phyloP scores from a whole-genome alignment of 2,888 invertebrate species.

The Caenorhabditis wallacei region DNA sequence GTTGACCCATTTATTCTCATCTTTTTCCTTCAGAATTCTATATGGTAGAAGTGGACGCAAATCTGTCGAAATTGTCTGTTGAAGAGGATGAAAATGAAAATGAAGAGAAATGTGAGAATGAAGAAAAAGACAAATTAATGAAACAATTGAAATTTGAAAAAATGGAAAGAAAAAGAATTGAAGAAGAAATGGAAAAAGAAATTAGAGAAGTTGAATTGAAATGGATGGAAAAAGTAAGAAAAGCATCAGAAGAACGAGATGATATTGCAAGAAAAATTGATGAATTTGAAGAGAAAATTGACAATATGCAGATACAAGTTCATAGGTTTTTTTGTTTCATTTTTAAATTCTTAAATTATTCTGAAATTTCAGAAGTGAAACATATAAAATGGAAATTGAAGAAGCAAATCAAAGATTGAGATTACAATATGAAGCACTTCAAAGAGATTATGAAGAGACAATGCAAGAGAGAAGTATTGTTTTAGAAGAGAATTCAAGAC shows the following conservation, averaged over 20 bases:
- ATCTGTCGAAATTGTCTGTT: slow-evolving; percentile 10
- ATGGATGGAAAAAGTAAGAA: slow-evolving; percentile 73
- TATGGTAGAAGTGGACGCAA: slow-evolving; percentile 55
- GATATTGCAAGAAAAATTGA: slow-evolving; percentile 59
- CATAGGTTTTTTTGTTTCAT: slow-evolving; percentile 48
- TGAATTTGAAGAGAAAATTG: slow-evolving; percentile 73
- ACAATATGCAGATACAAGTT: slow-evolving; percentile 68
- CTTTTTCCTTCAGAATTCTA: slow-evolving; percentile 43
- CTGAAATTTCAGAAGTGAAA: slow-evolving; percentile 63
- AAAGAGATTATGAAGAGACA: slow-evolving; percentile 77
- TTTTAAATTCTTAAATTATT: slow-evolving; percentile 1
- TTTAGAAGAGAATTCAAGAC: slow-evolving; percentile 67
- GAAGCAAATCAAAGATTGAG: slow-evolving; percentile 67
- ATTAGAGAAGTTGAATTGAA: slow-evolving; percentile 65
- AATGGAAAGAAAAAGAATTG: slow-evolving; percentile 42
- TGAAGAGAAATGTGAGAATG: slow-evolving; percentile 22
- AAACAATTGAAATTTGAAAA: slow-evolving; percentile 61
- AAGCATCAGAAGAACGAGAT: slow-evolving; percentile 66
- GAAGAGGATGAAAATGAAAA: slow-evolving; percentile 45
- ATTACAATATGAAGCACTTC: slow-evolving; percentile 69
- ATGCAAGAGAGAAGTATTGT: slow-evolving; percentile 74
- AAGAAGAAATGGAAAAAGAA: slow-evolving; percentile 73
- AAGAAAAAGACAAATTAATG: slow-evolving; percentile 55
- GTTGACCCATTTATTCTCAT: slow-evolving; percentile 52
- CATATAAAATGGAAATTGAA: slow-evolving; percentile 73